Evolutionary conservation across 2,113 vertebrate species (phyloP).

Genomic region (Leptodactylus fuscus): DNA sequence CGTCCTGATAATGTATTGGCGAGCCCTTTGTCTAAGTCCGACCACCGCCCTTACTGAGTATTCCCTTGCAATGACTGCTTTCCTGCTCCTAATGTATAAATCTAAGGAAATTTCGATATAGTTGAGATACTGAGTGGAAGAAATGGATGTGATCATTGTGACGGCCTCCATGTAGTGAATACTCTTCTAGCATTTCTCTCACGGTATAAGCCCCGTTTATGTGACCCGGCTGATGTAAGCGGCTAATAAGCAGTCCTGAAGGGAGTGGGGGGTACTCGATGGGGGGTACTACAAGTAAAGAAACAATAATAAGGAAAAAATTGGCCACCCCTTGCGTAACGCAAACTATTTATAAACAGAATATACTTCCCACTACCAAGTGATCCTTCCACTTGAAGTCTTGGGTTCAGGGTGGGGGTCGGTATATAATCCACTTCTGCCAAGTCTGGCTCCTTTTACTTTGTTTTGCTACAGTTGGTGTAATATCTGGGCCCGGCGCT

Average conservation of each 20-base stretch:
- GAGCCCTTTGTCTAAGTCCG: no score
- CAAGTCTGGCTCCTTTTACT: neutral
- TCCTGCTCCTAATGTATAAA: neutral
- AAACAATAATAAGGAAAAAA: neutral
- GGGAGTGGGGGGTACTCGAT: neutral
- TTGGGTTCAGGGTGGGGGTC: neutral
- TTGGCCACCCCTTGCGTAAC: neutral
- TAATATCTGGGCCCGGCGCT: neutral
- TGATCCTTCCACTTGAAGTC: neutral
- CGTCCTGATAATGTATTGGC: no score
- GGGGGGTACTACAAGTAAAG: neutral
- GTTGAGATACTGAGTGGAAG: neutral
- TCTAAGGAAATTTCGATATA: neutral
- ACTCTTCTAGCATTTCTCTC: neutral
- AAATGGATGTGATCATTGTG: neutral
- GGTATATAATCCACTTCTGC: constrained; percentile 14
- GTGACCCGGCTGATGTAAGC: neutral
- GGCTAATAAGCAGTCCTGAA: neutral
- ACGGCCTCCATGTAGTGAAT: neutral
- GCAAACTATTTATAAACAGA: neutral
- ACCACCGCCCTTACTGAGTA: no score
- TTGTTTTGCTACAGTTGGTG: neutral
- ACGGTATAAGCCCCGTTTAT: neutral
- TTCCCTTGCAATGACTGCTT: neutral
- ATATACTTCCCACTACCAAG: neutral